These are phyloP conservation scores for Ficedula albicollis DNA, from an alignment of 2,797 vertebrate species.

Conservation along the genomic window DNA sequence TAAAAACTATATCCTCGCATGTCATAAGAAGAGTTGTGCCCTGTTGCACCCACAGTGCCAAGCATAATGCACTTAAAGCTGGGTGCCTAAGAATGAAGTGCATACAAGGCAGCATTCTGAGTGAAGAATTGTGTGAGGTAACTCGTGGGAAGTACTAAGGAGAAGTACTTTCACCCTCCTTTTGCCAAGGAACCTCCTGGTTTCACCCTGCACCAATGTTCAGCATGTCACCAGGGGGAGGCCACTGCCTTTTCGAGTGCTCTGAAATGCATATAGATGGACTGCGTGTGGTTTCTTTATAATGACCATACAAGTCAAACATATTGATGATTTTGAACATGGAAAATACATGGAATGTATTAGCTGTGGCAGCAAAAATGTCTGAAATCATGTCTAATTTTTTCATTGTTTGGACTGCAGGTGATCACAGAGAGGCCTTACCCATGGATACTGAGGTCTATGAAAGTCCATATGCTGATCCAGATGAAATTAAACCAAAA, in stretches of 20 bases:
- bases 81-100: background rate
- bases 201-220: background rate
- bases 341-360: background rate
- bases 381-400: background rate
- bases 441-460: constrained; percentile 96
- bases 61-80: background rate
- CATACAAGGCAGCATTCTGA: background rate
- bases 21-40: background rate
- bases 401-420: constrained; percentile 21
- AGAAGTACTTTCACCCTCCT: background rate
- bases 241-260: background rate
- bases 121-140: background rate
- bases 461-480: constrained; percentile 95
- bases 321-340: background rate
- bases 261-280: background rate
- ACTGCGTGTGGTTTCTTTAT: background rate
- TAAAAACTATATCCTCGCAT: background rate
- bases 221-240: background rate
- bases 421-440: constrained; percentile 78
- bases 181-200: background rate
- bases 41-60: background rate
- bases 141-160: background rate
- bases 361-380: background rate
- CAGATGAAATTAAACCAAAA: constrained; percentile 89
- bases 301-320: background rate